phyloP scores from a whole-genome alignment of 2,797 vertebrate genomes.

The Crocodylus rhombifer region DNA sequence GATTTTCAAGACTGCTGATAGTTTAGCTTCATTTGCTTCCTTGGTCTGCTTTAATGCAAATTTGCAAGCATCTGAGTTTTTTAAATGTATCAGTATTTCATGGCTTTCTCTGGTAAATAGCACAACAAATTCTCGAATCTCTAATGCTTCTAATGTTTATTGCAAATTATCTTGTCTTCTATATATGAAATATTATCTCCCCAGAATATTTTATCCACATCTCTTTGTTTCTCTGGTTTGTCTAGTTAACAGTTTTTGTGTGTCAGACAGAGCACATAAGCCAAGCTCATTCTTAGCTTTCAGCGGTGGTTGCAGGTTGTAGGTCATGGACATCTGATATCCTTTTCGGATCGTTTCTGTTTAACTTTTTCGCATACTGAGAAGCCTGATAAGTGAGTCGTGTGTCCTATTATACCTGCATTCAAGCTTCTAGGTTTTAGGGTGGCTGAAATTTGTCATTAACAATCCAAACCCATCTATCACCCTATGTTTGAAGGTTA shows the following conservation, averaged over 20 bases:
- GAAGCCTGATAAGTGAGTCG: constrained; percentile 48
- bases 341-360: constrained; percentile 56
- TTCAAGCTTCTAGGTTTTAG: constrained; percentile 53
- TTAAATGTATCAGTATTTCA: neutral
- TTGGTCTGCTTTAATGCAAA: neutral
- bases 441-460: constrained; percentile 50
- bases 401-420: constrained; percentile 49
- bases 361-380: constrained; percentile 31
- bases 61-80: constrained; percentile 15
- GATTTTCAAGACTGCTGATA: constrained; percentile 49
- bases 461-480: constrained; percentile 49
- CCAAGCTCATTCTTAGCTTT: constrained; percentile 54
- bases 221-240: constrained; percentile 39
- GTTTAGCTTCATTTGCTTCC: constrained; percentile 37
- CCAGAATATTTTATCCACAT: constrained; percentile 40
- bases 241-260: constrained; percentile 35
- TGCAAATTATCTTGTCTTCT: constrained; percentile 45
- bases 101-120: neutral
- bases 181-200: constrained; percentile 37
- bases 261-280: constrained; percentile 25
- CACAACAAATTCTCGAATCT: neutral
- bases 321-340: constrained; percentile 55
- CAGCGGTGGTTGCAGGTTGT: constrained; percentile 38
- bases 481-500: constrained; percentile 60
- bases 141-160: constrained; percentile 9